Percentiles rank a stretch among this genome's conserved stretches.
phyloP scores from a whole-genome alignment of 2,888 invertebrate species.

The Margaritifera margaritifera region DNA sequence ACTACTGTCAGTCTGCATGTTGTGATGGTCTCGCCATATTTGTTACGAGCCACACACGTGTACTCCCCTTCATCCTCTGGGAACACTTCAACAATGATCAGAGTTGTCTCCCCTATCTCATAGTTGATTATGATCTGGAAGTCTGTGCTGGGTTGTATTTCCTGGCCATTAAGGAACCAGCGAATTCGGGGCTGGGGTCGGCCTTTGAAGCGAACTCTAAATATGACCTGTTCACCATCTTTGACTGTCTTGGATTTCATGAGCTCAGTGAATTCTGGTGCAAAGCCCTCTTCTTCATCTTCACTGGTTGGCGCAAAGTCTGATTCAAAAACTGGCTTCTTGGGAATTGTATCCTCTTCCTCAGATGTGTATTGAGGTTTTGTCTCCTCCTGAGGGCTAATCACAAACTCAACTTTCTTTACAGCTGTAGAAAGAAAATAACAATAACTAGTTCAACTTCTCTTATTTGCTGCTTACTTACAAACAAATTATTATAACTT shows the following conservation, averaged over 20 bases:
- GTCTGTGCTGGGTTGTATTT: conserved; percentile 69
- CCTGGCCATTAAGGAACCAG: conserved; percentile 74
- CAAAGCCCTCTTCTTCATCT: conserved; percentile 75
- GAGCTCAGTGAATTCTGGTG: conserved; percentile 85
- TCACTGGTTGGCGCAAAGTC: conserved; percentile 45
- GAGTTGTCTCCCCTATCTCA: conserved; percentile 87
- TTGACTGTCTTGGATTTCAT: conserved; percentile 85
- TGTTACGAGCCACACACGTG: conserved; percentile 85
- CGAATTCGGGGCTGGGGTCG: conserved; percentile 65
- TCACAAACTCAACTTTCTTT: conserved; percentile 32
- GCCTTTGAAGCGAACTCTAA: conserved; percentile 63
- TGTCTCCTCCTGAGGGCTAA: conserved; percentile 19
- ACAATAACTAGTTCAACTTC: neutral
- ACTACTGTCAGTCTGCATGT: conserved; percentile 77
- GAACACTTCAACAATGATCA: conserved; percentile 96
- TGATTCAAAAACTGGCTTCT: conserved; percentile 42
- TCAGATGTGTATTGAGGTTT: conserved; percentile 24
- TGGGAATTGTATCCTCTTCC: conserved; percentile 43
- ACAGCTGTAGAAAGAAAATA: conserved; percentile 12
- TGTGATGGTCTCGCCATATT: conserved; percentile 97
- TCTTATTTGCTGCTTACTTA: neutral
- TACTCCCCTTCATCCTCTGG: conserved; percentile 99
- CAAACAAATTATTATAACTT: neutral
- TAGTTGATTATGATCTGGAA: conserved; percentile 74
- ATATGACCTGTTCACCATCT: conserved; percentile 86